These are phyloP conservation scores for Ophion slaviceki DNA, from an alignment of 2,888 invertebrate genomes.

Conservation along the genomic window DNA sequence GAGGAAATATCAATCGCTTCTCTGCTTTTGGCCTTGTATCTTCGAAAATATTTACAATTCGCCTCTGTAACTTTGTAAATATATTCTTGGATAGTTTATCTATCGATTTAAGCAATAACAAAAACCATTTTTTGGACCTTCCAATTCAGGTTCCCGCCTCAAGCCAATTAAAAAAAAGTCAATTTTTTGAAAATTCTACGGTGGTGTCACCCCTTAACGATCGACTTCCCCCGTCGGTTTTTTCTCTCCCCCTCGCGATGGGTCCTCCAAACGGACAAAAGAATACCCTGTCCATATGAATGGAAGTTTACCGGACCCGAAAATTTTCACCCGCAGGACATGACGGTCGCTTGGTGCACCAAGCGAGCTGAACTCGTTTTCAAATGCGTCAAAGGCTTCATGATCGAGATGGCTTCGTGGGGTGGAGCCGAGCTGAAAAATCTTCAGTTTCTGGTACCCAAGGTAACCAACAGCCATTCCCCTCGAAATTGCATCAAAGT, in stretches of 20 bases:
- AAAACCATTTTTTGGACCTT: no score
- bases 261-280: not conserved
- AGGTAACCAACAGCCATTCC: conserved; percentile 83
- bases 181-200: no score
- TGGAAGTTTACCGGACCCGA: not conserved
- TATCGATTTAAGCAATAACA: no score
- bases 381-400: conserved; percentile 99
- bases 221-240: not conserved
- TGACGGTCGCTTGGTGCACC: conserved; percentile 98
- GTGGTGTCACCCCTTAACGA: not conserved
- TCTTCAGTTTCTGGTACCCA: conserved; percentile 93
- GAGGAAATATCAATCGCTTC: no score
- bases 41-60: no score
- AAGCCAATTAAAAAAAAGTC: no score
- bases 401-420: conserved; percentile 99
- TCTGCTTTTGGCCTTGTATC: no score
- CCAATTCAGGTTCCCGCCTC: no score
- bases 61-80: no score
- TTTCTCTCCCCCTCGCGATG: not conserved
- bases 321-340: conserved; percentile 86
- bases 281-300: not conserved
- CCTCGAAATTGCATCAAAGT: not conserved
- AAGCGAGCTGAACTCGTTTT: conserved; percentile 98
- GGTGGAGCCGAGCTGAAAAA: conserved; percentile 95
- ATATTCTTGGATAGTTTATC: no score